Base-by-base conservation (phyloP, 2,113 vertebrate species). In the Brachyhypopomus occidentalis region DNA sequence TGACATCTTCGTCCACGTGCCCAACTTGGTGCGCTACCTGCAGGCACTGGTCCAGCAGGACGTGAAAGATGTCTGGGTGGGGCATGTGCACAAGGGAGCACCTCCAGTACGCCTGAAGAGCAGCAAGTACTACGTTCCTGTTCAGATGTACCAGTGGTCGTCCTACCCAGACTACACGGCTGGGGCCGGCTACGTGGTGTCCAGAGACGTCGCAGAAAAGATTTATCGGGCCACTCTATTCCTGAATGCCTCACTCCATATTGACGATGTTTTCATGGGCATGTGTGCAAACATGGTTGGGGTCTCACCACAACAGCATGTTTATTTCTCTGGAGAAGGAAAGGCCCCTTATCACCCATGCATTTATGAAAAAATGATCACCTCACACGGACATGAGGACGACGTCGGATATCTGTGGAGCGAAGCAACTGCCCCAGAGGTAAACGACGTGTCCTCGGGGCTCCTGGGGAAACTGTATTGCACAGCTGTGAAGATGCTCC, bases 261-360 rank as follows among this genome's bases (percentile, higher is more conserved):
- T 98, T 25, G 97, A 99, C 0, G 96, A 98, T 41, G 97, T 98
- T 87, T 98, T 97, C 90, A 98, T 99, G 97, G 97, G 97, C 66
- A 94, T 98, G 70, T 98, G 96, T 89, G 97, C 96, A 89, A 95
- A 94, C 71, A 92, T 92, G 81, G 88, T 95, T 85, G 95, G 95
- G n/a, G 89, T 97, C 64, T 91, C 92, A 64, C 96, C 96, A 38
- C 95, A 95, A 74, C 74, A 94, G 79, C 95, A 99, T 14, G 86
- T 88, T 8, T 98, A 95, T 91, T 97, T 98, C 89, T 95, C 96
- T 71, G 97, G 96, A 38, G 96, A 96, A 92, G 96, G 92, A 20
- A 97, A 96, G 81, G 90, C 95, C 52, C 95, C 93, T 0, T 94
- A 96, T 84, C 97, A 99, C 86, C 94, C 94, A 17, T 98, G 97